phyloP scores from a whole-genome alignment of 2,888 invertebrate genomes.

The Rhagophthalmus giganteus region DNA sequence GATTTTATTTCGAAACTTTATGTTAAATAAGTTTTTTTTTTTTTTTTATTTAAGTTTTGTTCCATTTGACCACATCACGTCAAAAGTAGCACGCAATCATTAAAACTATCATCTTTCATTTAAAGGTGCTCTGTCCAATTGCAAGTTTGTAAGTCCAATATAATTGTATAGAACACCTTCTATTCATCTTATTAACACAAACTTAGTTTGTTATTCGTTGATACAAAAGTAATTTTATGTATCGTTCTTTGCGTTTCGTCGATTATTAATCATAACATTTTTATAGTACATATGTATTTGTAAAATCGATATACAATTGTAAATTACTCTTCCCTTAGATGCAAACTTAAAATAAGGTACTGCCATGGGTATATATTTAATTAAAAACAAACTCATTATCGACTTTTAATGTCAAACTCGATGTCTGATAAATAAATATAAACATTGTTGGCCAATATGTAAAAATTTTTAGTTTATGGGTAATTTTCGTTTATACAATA shows the following conservation, averaged over 20 bases:
- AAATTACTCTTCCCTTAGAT: slow-evolving; percentile 37
- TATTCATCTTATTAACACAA: slow-evolving; percentile 21
- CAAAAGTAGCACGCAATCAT: slow-evolving; percentile 14
- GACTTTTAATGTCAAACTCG: slow-evolving; percentile 43
- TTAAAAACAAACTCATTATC: slow-evolving; percentile 29
- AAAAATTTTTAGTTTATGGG: slow-evolving; percentile 39
- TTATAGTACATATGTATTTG: slow-evolving; percentile 33
- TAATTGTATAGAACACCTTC: slow-evolving; percentile 29
- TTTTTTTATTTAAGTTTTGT: slow-evolving; percentile 6
- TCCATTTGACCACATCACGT: slow-evolving; percentile 6
- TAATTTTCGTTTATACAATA: slow-evolving; percentile 40
- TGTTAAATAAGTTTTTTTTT: slow-evolving; percentile 2
- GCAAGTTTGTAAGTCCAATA: slow-evolving; percentile 24
- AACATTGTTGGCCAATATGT: slow-evolving; percentile 42
- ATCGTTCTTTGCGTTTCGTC: slow-evolving; percentile 18
- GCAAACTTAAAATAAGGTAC: slow-evolving; percentile 35
- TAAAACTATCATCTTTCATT: slow-evolving; percentile 23
- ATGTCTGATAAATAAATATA: slow-evolving; percentile 46
- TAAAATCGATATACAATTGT: slow-evolving; percentile 34
- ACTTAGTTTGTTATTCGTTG: slow-evolving; percentile 20
- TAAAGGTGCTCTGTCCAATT: slow-evolving; percentile 31
- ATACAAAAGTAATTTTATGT: slow-evolving; percentile 16
- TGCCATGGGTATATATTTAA: slow-evolving; percentile 36
- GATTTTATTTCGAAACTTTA: slow-evolving; percentile 2
- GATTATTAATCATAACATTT: slow-evolving; percentile 28